These are phyloP conservation scores for Formicarius rufipectus DNA, from an alignment of 2,113 vertebrate species.

Conservation along the genomic window DNA sequence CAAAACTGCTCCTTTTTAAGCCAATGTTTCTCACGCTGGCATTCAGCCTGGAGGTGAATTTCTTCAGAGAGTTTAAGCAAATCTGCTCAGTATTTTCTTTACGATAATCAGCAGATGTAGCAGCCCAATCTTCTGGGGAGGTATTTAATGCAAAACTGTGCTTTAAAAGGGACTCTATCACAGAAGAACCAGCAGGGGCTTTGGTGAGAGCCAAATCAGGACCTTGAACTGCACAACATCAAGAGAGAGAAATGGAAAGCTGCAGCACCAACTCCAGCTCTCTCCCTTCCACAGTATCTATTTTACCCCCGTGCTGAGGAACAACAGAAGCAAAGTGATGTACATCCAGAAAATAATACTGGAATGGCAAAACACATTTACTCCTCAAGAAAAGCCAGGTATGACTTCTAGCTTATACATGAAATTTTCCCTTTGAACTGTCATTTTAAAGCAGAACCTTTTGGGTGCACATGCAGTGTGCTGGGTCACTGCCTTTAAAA, in stretches of 20 bases:
- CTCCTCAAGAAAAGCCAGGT: not conserved
- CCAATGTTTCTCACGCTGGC: not conserved
- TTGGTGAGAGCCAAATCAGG: not conserved
- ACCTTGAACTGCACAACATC: not conserved
- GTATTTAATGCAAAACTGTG: not conserved
- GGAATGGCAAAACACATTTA: not conserved
- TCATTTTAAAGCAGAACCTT: not conserved
- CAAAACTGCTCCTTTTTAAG: slow-evolving; percentile 14
- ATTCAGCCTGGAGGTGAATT: slow-evolving; percentile 10
- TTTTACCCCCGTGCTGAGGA: not conserved
- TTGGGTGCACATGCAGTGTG: not conserved
- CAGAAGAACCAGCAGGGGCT: not conserved
- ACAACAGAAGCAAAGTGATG: not conserved
- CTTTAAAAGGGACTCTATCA: not conserved
- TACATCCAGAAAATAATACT: not conserved
- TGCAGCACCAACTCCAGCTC: not conserved
- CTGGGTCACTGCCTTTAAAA: not conserved
- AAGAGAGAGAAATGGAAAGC: not conserved
- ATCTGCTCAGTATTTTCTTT: slow-evolving; percentile 2
- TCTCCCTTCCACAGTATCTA: not conserved
- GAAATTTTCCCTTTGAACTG: not conserved
- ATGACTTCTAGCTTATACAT: not conserved
- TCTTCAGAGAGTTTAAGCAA: not conserved
- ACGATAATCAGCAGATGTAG: not conserved
- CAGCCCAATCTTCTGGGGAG: not conserved